Conservation (phyloP, 1,140 invertebrate genomes). For the Hypsibius dujardini region DNA sequence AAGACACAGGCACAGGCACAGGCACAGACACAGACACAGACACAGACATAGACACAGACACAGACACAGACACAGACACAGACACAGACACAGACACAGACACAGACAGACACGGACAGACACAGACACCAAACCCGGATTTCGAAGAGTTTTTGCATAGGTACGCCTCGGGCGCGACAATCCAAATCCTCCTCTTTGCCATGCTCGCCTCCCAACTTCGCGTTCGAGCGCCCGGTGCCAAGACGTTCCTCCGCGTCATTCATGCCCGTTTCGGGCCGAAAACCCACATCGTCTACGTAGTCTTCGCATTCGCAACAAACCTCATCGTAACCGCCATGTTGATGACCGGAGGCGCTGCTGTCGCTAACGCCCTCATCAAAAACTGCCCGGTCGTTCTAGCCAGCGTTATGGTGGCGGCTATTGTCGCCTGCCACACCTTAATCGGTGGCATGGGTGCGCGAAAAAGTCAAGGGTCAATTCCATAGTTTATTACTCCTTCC, state of each 20-base stretch:
- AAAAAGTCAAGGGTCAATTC: not conserved
- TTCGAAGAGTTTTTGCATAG: too few relatives aligned
- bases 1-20: too few relatives aligned
- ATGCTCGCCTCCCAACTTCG: conserved; percentile 33
- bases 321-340: conserved; percentile 33
- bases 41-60: too few relatives aligned
- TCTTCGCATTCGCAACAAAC: conserved; percentile 33
- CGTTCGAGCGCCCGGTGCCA: conserved; percentile 33
- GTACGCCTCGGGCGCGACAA: conserved; percentile 34
- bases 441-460: conserved; percentile 30
- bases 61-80: too few relatives aligned
- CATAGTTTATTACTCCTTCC: too few relatives aligned
- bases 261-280: conserved; percentile 31
- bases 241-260: conserved; percentile 34
- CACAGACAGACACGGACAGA: too few relatives aligned
- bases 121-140: too few relatives aligned
- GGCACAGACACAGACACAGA: too few relatives aligned
- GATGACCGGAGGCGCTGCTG: conserved; percentile 30
- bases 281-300: conserved; percentile 32
- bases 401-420: conserved; percentile 28
- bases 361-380: conserved; percentile 23
- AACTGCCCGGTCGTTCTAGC: conserved; percentile 27
- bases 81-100: too few relatives aligned
- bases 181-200: conserved; percentile 34
- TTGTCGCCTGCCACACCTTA: conserved; percentile 32